Base-by-base conservation (phyloP, 2,113 vertebrate species). In the Vimba vimba region DNA sequence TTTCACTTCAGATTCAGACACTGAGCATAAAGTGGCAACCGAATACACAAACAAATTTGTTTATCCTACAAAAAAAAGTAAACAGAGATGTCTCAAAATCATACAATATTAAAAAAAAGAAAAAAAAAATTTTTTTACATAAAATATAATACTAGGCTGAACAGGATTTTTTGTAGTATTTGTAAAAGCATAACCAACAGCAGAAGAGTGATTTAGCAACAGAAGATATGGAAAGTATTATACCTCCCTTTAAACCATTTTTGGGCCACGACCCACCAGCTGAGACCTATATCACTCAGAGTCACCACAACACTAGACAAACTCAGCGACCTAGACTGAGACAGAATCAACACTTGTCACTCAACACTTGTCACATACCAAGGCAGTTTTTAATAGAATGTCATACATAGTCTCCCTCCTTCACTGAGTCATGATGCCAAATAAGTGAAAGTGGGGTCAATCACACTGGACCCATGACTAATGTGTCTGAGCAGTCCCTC, bases 301-400 rank as follows among this genome's bases (percentile, higher is more conserved):
- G n/a, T n/a, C n/a, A n/a, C n/a, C n/a, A n/a, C 12, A 25, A 25
- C 36, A 80, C 78, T 55, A 79, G 17, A 79, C 55, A 39, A 64
- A 62, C 57, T 82, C 79, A 52, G 8, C 6, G 17, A 68, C 62
- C 64, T 27, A 52, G 25, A 23, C 55, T 23, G 19, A 79, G 55
- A 59, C 27, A 36, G 21, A 79, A 68, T 82, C 5, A 66, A 82
- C 27, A 68, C 43, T 82, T 2, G 43, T 50, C 33, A 79, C 57
- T 43, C 43, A 43, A 43, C 43, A 43, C 43, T 43, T 43, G 43
- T 30, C 15, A 19, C 25, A 66, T 43, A 69, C 39, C 45, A 68
- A 68, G 79, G 7, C 27, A 77, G 74, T 77, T 77, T 77, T 77
- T 77, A 82, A 82, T 52, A 82, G 79, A 79, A 57, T 79, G 30